A percentile compares a stretch with the other conserved stretches of the same genome.
Conservation (phyloP, 2,113 vertebrate species). For the Gadus chalcogrammus region DNA sequence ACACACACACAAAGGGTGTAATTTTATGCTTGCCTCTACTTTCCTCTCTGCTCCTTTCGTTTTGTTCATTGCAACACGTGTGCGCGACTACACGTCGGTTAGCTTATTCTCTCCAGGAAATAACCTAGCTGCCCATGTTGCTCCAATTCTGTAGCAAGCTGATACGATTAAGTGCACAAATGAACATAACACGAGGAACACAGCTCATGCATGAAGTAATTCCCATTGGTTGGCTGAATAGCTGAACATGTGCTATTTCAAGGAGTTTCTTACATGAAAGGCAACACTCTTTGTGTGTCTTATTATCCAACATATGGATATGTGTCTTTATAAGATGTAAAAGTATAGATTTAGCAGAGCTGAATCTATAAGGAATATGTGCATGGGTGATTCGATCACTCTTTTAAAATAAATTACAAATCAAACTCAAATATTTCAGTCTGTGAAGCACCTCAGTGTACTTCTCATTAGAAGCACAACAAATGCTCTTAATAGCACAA, state of each 20-base stretch:
- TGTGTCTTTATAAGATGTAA: no score
- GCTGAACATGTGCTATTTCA: no score
- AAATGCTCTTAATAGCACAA: not conserved
- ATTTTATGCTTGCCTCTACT: constrained; percentile 68
- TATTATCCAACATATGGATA: no score
- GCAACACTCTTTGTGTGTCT: no score
- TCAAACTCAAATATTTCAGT: no score
- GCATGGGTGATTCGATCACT: no score
- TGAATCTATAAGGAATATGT: no score
- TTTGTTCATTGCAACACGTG: constrained; percentile 51
- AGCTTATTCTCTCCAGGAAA: constrained; percentile 36
- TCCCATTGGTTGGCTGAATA: no score
- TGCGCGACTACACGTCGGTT: constrained; percentile 39
- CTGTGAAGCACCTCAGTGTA: no score
- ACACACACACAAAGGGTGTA: constrained; percentile 58
- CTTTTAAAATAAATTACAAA: no score
- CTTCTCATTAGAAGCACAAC: not conserved
- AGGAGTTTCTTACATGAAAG: no score
- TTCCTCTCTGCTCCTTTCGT: constrained; percentile 48
- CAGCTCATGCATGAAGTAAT: constrained; percentile 26
- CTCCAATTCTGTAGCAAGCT: constrained; percentile 36
- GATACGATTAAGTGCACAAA: constrained; percentile 48
- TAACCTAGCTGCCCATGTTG: constrained; percentile 41
- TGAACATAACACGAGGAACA: constrained; percentile 28
- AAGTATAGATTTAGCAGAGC: no score